A percentile compares a stretch with the other conserved stretches of the same genome.
phyloP scores from a whole-genome alignment of 2,797 vertebrate species.

The Cryptoblepharus egeriae region DNA sequence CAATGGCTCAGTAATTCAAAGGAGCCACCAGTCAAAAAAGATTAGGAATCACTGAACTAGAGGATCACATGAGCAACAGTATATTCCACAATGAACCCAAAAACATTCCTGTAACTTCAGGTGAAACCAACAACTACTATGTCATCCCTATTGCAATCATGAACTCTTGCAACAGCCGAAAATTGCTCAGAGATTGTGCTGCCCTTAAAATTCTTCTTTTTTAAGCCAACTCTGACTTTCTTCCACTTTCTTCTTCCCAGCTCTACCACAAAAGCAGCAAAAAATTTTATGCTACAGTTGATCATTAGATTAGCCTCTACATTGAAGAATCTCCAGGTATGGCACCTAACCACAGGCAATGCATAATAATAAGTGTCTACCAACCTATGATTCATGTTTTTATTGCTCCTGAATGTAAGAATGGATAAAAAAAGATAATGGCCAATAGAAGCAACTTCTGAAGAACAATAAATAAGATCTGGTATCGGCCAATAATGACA shows the following conservation, averaged over 20 bases:
- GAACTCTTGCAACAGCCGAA: no score
- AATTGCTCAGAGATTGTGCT: neutral
- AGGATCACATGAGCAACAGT: neutral
- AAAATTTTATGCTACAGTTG: neutral
- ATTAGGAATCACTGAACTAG: neutral
- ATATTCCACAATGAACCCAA: neutral
- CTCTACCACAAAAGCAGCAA: neutral
- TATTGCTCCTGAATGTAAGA: conserved; percentile 20
- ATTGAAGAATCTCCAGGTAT: neutral
- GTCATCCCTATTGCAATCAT: neutral
- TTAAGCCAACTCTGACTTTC: neutral
- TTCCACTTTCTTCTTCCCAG: neutral
- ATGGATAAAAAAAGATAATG: conserved; percentile 39
- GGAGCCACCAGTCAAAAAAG: no score
- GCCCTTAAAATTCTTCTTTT: neutral
- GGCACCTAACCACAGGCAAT: neutral
- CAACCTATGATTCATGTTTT: conserved; percentile 10
- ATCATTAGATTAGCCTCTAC: conserved; percentile 12
- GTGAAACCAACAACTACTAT: neutral
- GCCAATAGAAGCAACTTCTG: conserved; percentile 32
- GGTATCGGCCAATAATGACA: conserved; percentile 63
- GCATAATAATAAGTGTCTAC: neutral
- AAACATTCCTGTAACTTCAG: neutral
- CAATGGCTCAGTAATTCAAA: no score
- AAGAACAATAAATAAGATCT: conserved; percentile 57